Percentiles rank a stretch among this genome's conserved stretches.
These are phyloP conservation scores for Phoeniculus purpureus DNA, from an alignment of 2,797 vertebrate genomes.

Conservation along the genomic window DNA sequence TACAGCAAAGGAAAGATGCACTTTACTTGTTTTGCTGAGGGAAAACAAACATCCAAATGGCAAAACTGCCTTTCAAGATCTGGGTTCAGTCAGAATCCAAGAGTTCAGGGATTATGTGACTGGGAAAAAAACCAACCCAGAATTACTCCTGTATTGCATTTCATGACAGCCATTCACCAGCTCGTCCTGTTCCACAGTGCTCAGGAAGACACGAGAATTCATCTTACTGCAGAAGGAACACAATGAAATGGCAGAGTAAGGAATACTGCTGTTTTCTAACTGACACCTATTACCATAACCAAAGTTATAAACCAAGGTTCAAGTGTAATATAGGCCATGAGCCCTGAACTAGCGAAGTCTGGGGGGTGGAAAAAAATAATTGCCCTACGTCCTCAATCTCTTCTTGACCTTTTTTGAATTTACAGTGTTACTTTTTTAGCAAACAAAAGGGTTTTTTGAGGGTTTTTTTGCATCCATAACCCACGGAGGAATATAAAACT, in stretches of 20 bases:
- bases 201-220: neutral
- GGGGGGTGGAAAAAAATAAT: neutral
- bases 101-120: neutral
- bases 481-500: neutral
- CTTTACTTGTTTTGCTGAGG: neutral
- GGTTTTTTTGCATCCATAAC: neutral
- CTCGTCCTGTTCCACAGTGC: neutral
- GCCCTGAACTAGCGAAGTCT: neutral
- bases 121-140: neutral
- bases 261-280: neutral
- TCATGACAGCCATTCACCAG: neutral
- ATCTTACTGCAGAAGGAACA: neutral
- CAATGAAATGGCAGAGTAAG: neutral
- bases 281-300: neutral
- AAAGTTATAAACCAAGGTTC: constrained; percentile 3
- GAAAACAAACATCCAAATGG: neutral
- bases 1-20: neutral
- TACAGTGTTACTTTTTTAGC: neutral
- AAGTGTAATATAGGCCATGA: neutral
- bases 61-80: neutral
- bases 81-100: neutral
- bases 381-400: neutral
- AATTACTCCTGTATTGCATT: neutral
- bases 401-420: neutral
- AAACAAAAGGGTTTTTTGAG: neutral